Base-by-base conservation (phyloP, 2,113 vertebrate species). In the Muntiacus reevesi region DNA sequence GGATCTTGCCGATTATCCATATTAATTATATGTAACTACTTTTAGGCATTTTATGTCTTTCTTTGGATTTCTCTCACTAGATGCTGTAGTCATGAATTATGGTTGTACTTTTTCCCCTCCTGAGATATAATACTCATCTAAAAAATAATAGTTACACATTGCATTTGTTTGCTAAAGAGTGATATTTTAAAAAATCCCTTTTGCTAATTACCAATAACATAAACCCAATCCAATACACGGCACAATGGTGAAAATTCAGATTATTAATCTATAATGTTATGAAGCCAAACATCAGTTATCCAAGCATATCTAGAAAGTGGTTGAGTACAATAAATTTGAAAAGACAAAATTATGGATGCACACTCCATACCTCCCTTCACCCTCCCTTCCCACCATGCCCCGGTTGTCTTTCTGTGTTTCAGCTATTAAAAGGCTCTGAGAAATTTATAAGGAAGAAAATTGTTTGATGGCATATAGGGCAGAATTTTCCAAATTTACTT, bases 341-440 rank as follows among this genome's bases (percentile, higher is more conserved):
- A 87, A 89, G 11, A 5, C 8, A 71, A 52, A 91, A 60, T n/a
- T 50, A 33, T 27, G 21, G 33, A 15, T 64, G 19, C 12, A 14
- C 2, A 7, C 1, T 28, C 12, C 0, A 57, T 12, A 30, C 7
- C 2, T 64, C 2, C 19, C 1, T 36, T 33, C 7, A 52, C 27
- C 7, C 6, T 13, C 13, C 4, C 36, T 25, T 2, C 7, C 16
- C 7, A 27, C 1, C 23, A 6, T 47, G 27, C 4, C 7, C 28
- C 8, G 1, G 25, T 16, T 17, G 0, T 36, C 28, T 86, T 23
- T 60, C 13, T 57, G 28, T 45, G 52, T 78, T 28, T 60, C 60
- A 78, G 16, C 13, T 91, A 88, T 64, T 81, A 83, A 67, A 33
- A 15, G 9, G 3, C 36, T 55, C 19, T 82, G 54, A 64, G 6